Evolutionary conservation across 2,113 vertebrate species (phyloP).

Genomic region (Neoarius graeffei): DNA sequence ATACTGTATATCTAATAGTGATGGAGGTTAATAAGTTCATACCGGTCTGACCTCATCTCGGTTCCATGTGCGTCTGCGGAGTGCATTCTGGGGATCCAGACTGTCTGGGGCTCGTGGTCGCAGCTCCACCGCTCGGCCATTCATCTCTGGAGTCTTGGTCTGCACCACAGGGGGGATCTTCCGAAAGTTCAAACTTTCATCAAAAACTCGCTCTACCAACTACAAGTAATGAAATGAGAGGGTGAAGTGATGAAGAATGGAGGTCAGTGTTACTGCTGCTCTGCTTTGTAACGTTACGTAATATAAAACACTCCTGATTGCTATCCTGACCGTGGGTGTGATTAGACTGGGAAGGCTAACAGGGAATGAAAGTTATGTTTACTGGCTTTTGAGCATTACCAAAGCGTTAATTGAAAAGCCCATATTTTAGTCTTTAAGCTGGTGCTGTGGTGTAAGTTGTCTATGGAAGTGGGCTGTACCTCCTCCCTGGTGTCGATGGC

Average conservation of each 20-base stretch:
- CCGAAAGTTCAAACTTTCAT: slow-evolving; percentile 98
- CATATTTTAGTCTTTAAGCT: not conserved
- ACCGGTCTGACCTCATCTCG: slow-evolving; percentile 87
- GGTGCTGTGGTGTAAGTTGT: not conserved
- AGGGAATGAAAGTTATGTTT: slow-evolving; percentile 6
- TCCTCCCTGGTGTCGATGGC: slow-evolving; percentile 99
- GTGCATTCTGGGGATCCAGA: slow-evolving; percentile 85
- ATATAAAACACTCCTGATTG: not conserved
- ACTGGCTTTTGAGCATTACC: not conserved
- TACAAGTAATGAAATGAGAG: slow-evolving; percentile 57
- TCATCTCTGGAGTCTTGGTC: slow-evolving; percentile 86
- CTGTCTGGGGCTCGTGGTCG: slow-evolving; percentile 82
- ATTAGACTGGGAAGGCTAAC: slow-evolving; percentile 3
- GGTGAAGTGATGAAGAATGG: slow-evolving; percentile 42
- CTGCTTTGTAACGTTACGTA: not conserved
- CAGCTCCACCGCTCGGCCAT: slow-evolving; percentile 80
- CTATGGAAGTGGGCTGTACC: slow-evolving; percentile 76
- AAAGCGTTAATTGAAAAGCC: not conserved
- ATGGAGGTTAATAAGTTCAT: slow-evolving; percentile 13
- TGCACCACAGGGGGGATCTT: slow-evolving; percentile 92
- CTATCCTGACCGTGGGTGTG: not conserved
- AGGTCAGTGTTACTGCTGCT: slow-evolving; percentile 13
- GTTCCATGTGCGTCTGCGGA: slow-evolving; percentile 94
- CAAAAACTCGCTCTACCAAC: slow-evolving; percentile 97
- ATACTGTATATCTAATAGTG: not conserved